These are phyloP conservation scores for Drosophila phalerata DNA, from an alignment of 2,888 invertebrate species.

Conservation along the genomic window DNA sequence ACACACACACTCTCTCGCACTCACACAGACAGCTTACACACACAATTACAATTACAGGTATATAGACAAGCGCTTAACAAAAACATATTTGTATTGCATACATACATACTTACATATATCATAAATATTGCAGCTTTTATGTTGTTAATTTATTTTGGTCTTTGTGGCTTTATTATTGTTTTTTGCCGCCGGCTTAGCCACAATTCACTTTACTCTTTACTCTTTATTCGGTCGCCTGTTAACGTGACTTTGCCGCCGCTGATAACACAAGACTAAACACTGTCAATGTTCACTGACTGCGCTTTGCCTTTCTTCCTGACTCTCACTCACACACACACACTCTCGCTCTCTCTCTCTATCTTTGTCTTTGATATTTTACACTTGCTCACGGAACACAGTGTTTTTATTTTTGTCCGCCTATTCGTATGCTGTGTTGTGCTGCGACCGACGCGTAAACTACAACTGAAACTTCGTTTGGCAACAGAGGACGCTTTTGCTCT, in stretches of 20 bases:
- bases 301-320: constrained; percentile 34
- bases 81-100: constrained; percentile 33
- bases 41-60: constrained; percentile 24
- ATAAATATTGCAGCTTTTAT: constrained; percentile 39
- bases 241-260: constrained; percentile 51
- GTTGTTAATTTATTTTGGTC: constrained; percentile 63
- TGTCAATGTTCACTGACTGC: constrained; percentile 50
- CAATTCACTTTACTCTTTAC: constrained; percentile 46
- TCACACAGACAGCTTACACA: constrained; percentile 21
- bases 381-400: constrained; percentile 28
- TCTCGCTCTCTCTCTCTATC: constrained; percentile 1
- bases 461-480: constrained; percentile 60
- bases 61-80: constrained; percentile 38
- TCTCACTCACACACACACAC: too few species aligned
- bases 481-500: constrained; percentile 20
- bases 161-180: constrained; percentile 49
- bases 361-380: constrained; percentile 14
- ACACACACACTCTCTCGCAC: constrained; percentile 19
- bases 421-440: constrained; percentile 61
- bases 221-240: constrained; percentile 28
- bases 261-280: constrained; percentile 71
- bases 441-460: constrained; percentile 81
- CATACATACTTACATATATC: constrained; percentile 1
- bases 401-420: constrained; percentile 26
- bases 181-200: constrained; percentile 61